Conservation (phyloP, 1,140 invertebrate species). For the Orchesella cincta region DNA sequence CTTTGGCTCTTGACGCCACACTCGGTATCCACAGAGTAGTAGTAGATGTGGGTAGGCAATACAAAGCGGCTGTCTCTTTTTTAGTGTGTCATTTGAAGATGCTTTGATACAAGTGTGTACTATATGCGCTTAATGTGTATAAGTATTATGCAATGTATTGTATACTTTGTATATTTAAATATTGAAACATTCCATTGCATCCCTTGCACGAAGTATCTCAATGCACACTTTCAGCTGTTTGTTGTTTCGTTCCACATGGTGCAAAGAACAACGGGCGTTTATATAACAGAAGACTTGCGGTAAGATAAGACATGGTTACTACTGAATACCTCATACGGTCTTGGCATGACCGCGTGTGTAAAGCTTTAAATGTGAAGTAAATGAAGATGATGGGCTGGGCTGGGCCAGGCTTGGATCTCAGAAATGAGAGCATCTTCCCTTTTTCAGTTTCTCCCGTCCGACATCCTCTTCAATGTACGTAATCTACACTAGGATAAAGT, state of each 20-base stretch:
- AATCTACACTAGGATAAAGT: slow-evolving; percentile 1
- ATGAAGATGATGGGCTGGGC: not conserved
- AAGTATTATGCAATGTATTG: no score
- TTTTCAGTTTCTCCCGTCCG: not conserved
- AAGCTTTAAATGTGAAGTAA: not conserved
- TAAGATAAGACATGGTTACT: not conserved
- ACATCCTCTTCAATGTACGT: slow-evolving; percentile 1
- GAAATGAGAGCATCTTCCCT: not conserved
- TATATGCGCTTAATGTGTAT: no score
- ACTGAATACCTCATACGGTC: not conserved
- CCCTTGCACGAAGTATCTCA: no score
- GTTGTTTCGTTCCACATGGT: not conserved
- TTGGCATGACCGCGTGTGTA: not conserved
- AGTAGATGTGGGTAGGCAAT: no score
- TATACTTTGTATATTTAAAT: no score
- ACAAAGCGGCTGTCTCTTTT: no score
- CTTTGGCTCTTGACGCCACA: no score
- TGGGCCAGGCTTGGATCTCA: not conserved
- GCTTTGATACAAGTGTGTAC: no score
- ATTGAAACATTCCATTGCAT: no score
- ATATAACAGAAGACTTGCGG: not conserved
- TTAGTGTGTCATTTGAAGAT: no score
- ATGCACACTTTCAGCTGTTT: no score
- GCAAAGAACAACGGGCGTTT: not conserved
- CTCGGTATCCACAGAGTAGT: no score